Evolutionary conservation across 2,797 vertebrate genomes (phyloP).

Genomic region (Trematomus bernacchii): DNA sequence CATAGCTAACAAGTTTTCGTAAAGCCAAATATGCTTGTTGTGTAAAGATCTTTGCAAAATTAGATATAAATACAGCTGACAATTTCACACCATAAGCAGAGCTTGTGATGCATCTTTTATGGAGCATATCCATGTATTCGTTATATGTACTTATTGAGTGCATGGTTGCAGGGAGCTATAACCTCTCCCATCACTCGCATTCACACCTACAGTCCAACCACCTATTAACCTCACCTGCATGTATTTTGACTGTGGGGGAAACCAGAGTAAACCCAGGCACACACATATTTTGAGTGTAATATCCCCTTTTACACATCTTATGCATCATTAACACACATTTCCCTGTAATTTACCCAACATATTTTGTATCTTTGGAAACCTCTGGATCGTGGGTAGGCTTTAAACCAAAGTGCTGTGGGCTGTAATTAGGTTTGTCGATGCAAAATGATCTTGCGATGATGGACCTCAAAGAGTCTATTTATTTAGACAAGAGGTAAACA

Average conservation of each 20-base stretch:
- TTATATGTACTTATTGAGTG: too few relatives aligned
- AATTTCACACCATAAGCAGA: too few relatives aligned
- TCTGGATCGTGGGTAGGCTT: constrained; percentile 46
- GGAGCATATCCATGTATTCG: too few relatives aligned
- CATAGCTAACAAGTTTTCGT: too few relatives aligned
- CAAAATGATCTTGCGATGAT: constrained; percentile 34
- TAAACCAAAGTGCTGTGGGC: constrained; percentile 30
- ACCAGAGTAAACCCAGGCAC: constrained; percentile 28
- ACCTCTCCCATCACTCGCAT: constrained; percentile 25
- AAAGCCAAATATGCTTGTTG: too few relatives aligned
- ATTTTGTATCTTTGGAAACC: constrained; percentile 58
- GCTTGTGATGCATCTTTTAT: too few relatives aligned
- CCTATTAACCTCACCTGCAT: constrained; percentile 35
- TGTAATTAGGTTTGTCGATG: constrained; percentile 37
- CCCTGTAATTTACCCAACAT: constrained; percentile 60
- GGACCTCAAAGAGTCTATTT: constrained; percentile 11
- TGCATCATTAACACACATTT: constrained; percentile 52
- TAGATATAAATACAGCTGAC: too few relatives aligned
- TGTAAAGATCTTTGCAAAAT: too few relatives aligned
- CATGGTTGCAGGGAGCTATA: not conserved
- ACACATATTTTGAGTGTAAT: constrained; percentile 50
- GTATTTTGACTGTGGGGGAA: constrained; percentile 50
- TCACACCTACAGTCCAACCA: constrained; percentile 25
- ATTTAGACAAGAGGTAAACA: constrained; percentile 21
- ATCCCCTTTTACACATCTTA: constrained; percentile 49